Conservation (phyloP, 2,888 invertebrate genomes). For the Agrilus cyanescens region DNA sequence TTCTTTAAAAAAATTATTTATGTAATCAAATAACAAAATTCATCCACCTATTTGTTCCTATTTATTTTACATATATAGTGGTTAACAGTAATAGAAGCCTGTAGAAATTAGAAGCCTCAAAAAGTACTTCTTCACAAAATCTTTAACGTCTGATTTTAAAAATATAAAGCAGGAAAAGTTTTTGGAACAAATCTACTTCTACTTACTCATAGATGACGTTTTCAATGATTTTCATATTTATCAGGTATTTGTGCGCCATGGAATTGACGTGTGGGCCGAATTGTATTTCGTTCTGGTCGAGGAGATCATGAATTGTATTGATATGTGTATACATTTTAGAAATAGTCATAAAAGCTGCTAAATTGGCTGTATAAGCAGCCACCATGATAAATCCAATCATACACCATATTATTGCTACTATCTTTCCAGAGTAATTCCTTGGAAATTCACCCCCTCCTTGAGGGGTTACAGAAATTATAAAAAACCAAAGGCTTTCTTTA, state of each 20-base stretch:
- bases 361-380: constrained; percentile 89
- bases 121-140: no score
- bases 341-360: constrained; percentile 86
- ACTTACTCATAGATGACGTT: constrained; percentile 78
- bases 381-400: constrained; percentile 92
- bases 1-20: no score
- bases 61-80: no score
- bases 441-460: constrained; percentile 85
- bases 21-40: no score
- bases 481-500: constrained; percentile 83
- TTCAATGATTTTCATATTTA: constrained; percentile 87
- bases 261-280: constrained; percentile 49
- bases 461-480: constrained; percentile 89
- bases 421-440: constrained; percentile 78
- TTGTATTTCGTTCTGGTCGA: constrained; percentile 59
- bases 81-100: no score
- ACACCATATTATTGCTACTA: constrained; percentile 94
- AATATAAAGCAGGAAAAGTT: no score
- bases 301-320: constrained; percentile 77
- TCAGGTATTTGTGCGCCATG: constrained; percentile 78
- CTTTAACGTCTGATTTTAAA: no score
- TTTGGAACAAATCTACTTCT: no score
- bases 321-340: constrained; percentile 78
- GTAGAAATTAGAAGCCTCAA: no score
- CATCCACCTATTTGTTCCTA: no score